These are phyloP conservation scores for Leptonema lineaticorne DNA, from an alignment of 1,140 invertebrate species.

Conservation along the genomic window DNA sequence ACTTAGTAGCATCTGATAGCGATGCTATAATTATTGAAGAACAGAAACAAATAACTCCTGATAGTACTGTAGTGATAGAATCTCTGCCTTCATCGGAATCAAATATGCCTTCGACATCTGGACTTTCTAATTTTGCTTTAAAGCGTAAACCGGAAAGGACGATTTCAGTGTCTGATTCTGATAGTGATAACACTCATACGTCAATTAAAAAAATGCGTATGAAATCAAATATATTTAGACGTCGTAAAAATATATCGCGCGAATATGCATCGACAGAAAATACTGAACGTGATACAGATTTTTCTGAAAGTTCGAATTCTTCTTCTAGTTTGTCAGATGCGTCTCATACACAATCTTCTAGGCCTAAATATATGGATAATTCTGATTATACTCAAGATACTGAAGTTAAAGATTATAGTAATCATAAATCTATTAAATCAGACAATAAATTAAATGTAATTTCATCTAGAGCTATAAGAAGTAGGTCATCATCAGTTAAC, in stretches of 20 bases:
- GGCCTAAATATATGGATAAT: neutral
- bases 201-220: neutral
- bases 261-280: constrained; percentile 28
- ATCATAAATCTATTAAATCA: neutral
- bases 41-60: constrained; percentile 7
- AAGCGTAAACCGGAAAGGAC: constrained; percentile 24
- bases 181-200: constrained; percentile 20
- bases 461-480: neutral
- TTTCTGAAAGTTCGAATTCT: neutral
- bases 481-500: neutral
- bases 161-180: constrained; percentile 10
- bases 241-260: neutral
- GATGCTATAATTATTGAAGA: constrained; percentile 59
- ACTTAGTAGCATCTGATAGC: constrained; percentile 58
- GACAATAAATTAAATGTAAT: neutral
- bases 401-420: too few species aligned
- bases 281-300: constrained; percentile 35
- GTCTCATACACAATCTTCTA: neutral
- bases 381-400: neutral
- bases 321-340: neutral
- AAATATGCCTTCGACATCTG: constrained; percentile 31
- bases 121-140: constrained; percentile 26
- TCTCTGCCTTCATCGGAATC: neutral
- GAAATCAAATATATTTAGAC: neutral
- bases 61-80: neutral